A percentile compares a stretch with the other conserved stretches of the same genome.
These are phyloP conservation scores for Eurypyga helias DNA, from an alignment of 2,113 vertebrate genomes.

Conservation along the genomic window DNA sequence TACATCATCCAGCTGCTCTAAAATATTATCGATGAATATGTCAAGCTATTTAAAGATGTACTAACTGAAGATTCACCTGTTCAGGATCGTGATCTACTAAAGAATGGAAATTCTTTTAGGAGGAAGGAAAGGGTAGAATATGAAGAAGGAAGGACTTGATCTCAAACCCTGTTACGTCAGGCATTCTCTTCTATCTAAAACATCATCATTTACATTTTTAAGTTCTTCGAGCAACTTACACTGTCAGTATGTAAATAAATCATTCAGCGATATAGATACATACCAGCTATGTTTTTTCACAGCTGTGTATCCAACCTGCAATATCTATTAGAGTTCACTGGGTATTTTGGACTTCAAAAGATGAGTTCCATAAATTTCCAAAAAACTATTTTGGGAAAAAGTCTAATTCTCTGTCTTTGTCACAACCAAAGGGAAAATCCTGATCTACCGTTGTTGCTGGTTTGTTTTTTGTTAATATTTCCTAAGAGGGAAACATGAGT, in stretches of 20 bases:
- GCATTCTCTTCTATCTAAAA: background rate
- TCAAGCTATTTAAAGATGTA: background rate
- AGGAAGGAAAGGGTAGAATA: background rate
- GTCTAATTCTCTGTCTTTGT: background rate
- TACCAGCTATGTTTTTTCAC: background rate
- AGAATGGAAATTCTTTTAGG: background rate
- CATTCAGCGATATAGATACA: background rate
- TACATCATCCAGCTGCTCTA: background rate
- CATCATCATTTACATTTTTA: background rate
- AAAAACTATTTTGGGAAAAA: background rate
- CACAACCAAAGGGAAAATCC: background rate
- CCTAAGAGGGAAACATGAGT: background rate
- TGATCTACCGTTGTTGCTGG: background rate
- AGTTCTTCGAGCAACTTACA: background rate
- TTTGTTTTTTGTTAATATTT: background rate
- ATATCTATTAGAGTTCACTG: background rate
- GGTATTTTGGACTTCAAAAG: background rate
- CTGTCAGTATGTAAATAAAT: background rate
- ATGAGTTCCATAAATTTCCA: background rate
- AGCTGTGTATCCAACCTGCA: background rate
- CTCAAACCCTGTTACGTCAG: background rate
- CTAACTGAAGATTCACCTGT: background rate
- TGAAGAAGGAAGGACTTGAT: background rate
- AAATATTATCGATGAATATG: background rate
- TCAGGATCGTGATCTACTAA: fast-evolving